Evolutionary conservation across 2,113 vertebrate genomes (phyloP).

Genomic region (Motacilla tschutschensis): DNA sequence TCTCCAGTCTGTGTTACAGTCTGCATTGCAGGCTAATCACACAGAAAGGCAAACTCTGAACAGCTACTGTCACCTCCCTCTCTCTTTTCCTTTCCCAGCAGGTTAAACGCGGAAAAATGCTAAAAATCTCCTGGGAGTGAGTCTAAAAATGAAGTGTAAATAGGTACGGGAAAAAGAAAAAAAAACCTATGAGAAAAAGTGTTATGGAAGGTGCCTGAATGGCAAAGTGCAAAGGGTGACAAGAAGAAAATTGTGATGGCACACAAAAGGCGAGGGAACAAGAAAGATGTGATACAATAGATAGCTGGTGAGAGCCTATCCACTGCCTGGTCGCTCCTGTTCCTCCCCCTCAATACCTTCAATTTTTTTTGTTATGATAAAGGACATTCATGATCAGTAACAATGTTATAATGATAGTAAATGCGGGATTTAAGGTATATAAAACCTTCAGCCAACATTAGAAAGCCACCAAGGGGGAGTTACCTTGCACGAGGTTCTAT

Average conservation of each 20-base stretch:
- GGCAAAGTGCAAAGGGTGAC: conserved; percentile 49
- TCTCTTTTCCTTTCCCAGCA: conserved; percentile 15
- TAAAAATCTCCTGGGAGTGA: conserved; percentile 30
- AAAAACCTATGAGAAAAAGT: conserved; percentile 9
- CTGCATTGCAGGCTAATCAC: neutral
- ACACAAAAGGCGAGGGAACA: conserved; percentile 49
- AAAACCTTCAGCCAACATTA: conserved; percentile 69
- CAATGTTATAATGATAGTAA: conserved; percentile 74
- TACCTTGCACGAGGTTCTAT: conserved; percentile 83
- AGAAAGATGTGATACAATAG: conserved; percentile 60
- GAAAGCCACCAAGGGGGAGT: conserved; percentile 74
- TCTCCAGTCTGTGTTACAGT: neutral
- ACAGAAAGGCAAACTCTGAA: neutral
- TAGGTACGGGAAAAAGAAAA: neutral
- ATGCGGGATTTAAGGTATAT: conserved; percentile 71
- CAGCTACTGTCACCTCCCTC: conserved; percentile 9
- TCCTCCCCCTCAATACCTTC: conserved; percentile 59
- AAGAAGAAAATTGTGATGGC: conserved; percentile 53
- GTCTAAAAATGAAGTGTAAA: conserved; percentile 47
- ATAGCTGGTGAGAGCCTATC: conserved; percentile 63
- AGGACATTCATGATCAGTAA: conserved; percentile 68
- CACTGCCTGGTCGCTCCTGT: conserved; percentile 46
- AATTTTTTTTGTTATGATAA: conserved; percentile 60
- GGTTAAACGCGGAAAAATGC: conserved; percentile 31
- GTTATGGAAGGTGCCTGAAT: conserved; percentile 5